Evolutionary conservation across 2,888 invertebrate genomes (phyloP).

Genomic region (Protonemura montana): DNA sequence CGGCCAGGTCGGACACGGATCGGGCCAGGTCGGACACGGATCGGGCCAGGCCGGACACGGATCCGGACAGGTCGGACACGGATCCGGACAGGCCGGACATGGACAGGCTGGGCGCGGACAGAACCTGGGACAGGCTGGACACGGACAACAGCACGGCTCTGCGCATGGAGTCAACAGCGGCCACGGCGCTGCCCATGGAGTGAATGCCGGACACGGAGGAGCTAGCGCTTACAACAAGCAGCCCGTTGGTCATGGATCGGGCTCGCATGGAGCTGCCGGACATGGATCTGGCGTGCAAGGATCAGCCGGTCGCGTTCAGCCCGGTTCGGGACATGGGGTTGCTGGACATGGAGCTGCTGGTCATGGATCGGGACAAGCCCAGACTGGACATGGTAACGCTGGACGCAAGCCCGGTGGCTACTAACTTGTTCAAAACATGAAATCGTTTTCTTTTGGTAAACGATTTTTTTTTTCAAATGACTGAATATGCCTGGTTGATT

Average conservation of each 20-base stretch:
- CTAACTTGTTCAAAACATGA: not conserved
- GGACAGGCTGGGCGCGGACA: constrained; percentile 15
- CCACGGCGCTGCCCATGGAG: not conserved
- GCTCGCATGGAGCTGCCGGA: constrained; percentile 29
- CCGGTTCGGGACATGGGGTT: not conserved
- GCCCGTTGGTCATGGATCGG: constrained; percentile 15
- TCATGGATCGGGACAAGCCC: constrained; percentile 2
- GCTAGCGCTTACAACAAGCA: constrained; percentile 13
- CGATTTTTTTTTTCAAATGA: not conserved
- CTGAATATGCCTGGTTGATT: not conserved
- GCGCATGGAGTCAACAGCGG: not conserved
- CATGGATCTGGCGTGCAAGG: not conserved
- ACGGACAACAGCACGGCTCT: constrained; percentile 18
- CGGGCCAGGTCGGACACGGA: not conserved
- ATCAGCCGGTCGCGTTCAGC: not conserved
- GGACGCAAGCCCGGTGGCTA: constrained; percentile 3
- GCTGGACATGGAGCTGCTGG: not conserved
- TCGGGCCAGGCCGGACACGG: constrained; percentile 17
- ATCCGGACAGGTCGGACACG: not conserved
- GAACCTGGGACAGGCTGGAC: constrained; percentile 27
- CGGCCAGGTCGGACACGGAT: constrained; percentile 7
- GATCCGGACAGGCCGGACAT: constrained; percentile 7
- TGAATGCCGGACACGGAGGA: not conserved
- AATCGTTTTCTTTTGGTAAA: not conserved
- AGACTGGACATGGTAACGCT: not conserved